Evolutionary conservation across 2,113 vertebrate genomes (phyloP).

Genomic region (Oreochromis niloticus): DNA sequence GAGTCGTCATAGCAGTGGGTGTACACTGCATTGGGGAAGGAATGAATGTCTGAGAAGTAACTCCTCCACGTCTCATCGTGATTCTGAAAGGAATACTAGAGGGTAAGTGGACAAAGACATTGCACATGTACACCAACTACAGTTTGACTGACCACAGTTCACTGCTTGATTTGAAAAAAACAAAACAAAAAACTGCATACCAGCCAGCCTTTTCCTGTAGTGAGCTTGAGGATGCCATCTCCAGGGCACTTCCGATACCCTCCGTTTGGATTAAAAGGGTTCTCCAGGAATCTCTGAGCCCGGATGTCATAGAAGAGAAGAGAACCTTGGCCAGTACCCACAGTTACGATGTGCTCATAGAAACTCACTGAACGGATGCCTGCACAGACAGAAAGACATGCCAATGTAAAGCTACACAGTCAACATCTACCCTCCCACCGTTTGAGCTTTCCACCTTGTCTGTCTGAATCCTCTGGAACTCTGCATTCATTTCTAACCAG

Average conservation of each 20-base stretch:
- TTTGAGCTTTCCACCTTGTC: background rate
- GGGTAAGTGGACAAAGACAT: background rate
- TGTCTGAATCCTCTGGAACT: background rate
- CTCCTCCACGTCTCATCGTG: conserved; percentile 98
- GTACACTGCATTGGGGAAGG: conserved; percentile 97
- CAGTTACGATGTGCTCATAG: conserved; percentile 97
- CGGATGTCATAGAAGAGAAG: conserved; percentile 95
- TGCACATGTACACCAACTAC: background rate
- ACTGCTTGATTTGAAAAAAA: background rate
- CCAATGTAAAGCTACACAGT: background rate
- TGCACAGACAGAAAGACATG: conserved; percentile 39
- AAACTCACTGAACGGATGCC: conserved; percentile 98
- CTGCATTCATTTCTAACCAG: background rate
- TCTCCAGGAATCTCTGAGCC: conserved; percentile 91
- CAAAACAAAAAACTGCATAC: conserved; percentile 58
- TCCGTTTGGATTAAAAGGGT: conserved; percentile 61
- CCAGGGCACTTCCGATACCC: conserved; percentile 76
- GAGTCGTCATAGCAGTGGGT: conserved; percentile 98
- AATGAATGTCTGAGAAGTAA: conserved; percentile 96
- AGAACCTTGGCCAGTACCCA: conserved; percentile 94
- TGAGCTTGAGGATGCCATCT: conserved; percentile 89
- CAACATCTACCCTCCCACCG: background rate
- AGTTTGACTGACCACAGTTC: background rate
- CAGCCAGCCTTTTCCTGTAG: conserved; percentile 96
- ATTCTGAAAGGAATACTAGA: conserved; percentile 71